These are phyloP conservation scores for Cryptotermes secundus DNA, from an alignment of 1,140 invertebrate genomes.

Conservation along the genomic window DNA sequence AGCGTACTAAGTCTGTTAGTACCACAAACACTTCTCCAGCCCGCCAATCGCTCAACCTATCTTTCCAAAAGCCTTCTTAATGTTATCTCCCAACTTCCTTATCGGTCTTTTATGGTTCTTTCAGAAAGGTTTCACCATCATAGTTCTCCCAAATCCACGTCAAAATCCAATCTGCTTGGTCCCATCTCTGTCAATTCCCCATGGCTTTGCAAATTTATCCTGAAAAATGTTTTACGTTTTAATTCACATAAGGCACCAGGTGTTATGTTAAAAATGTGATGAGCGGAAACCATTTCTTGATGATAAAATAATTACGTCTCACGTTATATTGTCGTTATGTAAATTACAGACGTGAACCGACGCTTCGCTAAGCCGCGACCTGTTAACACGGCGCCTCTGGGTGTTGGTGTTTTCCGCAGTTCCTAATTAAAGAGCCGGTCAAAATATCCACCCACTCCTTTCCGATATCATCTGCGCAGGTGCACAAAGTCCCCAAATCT, in stretches of 20 bases:
- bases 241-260: neutral
- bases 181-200: no score
- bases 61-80: no score
- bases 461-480: no score
- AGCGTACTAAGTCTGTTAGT: no score
- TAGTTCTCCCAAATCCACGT: no score
- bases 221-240: neutral
- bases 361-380: neutral
- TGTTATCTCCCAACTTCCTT: no score
- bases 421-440: neutral
- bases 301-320: neutral
- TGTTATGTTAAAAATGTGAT: neutral
- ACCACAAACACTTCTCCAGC: no score
- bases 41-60: no score
- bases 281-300: neutral
- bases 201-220: neutral
- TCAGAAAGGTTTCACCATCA: no score
- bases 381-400: neutral
- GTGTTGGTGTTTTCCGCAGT: neutral
- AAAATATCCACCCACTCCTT: neutral
- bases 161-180: no score
- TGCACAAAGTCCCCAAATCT: no score
- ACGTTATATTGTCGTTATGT: slow-evolving; percentile 1
- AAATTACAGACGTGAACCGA: neutral
- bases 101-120: no score